Evolutionary conservation across 2,797 vertebrate species (phyloP), one percentile per base, ranked within the genome.

Genomic region (Microctenopoma lineatum): DNA sequence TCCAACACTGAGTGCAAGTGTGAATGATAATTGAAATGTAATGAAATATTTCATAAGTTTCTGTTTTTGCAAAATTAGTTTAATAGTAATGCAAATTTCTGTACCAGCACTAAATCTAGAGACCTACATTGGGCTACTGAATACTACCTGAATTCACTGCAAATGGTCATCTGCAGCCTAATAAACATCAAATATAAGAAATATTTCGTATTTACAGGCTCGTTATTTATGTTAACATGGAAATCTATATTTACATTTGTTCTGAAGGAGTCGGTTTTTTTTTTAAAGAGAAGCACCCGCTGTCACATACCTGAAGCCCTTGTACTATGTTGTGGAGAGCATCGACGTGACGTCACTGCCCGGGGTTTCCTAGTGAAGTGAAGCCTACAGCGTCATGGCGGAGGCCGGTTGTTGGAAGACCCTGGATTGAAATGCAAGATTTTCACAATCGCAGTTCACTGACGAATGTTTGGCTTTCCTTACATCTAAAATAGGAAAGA

Each of bases 301-400:
- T 44, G 44, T 74, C 79, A 79, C 75, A 80, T 84, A 83, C 75
- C 76, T 34, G 46, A 57, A 61, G 58, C 44, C 32, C 71, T 64
- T 53, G 48, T 53, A 2, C 21, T 25, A 21, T 25, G 61, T 53
- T 18, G 55, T 45, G 80, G 74, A 58, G 16, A 66, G 68, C 81
- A 45, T 65, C 15, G 70, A 63, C 81, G 77, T 94, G 70, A 94
- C 94, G 94, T 95, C 94, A 95, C 90, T 77, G 80, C 89, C 84
- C 93, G 92, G 94, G 94, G 93, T 94, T 95, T 95, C 94, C 92
- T 90, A 76, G 79, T 79, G 87, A 84, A 87, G 89, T 87, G 89
- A 92, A 92, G 90, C 87, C 79, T 89, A 93, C 90, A 89, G 91
- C 92, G 92, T 95, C 92, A 95, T 95, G 94, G 92, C 92, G 89